A percentile compares a stretch with the other conserved stretches of the same genome.
phyloP scores from a whole-genome alignment of 2,113 vertebrate species.

The Grantiella picta region DNA sequence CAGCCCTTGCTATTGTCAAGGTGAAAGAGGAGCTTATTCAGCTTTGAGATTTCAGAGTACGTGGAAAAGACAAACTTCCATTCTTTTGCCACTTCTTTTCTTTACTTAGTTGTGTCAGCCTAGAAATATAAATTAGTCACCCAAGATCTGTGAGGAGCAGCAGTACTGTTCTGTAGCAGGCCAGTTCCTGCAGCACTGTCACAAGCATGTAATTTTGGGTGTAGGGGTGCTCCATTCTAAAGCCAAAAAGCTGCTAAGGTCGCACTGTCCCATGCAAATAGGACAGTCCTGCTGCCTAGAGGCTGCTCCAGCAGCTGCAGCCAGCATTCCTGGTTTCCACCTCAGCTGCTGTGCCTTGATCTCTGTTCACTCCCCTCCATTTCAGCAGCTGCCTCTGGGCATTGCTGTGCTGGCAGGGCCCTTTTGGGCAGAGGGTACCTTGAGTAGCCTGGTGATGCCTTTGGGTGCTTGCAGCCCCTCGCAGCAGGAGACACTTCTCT shows the following conservation, averaged over 20 bases:
- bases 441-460: background rate
- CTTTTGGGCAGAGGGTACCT: background rate
- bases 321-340: background rate
- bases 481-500: background rate
- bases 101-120: background rate
- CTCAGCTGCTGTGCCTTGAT: background rate
- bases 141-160: background rate
- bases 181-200: background rate
- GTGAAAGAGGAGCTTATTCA: background rate
- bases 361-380: background rate
- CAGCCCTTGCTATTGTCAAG: background rate
- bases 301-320: background rate
- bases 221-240: background rate
- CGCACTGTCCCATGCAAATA: accelerated
- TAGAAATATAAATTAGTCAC: background rate
- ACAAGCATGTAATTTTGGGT: background rate
- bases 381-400: background rate
- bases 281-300: background rate
- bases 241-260: background rate
- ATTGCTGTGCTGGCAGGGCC: background rate
- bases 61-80: background rate
- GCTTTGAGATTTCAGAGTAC: background rate
- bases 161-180: background rate
- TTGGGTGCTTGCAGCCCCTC: background rate
- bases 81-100: background rate